Evolutionary conservation across 1,140 invertebrate species (phyloP), one percentile per base, ranked within the genome.

Genomic region (Sinonovacula constricta): DNA sequence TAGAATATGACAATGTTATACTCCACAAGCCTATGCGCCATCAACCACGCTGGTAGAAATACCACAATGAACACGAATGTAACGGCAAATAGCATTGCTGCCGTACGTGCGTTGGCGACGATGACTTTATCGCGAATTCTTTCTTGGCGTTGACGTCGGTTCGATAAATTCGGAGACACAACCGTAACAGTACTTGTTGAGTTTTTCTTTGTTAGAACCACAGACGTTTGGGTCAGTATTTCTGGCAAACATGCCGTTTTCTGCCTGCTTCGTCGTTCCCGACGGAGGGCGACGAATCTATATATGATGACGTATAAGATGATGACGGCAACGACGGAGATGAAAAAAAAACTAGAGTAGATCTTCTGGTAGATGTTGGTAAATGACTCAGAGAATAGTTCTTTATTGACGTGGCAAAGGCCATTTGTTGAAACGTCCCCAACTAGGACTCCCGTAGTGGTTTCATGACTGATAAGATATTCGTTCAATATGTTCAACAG

Each of bases 11-110:
- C 63, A 24, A 80, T 82, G 62, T 84, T 82, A 51, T 78, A 79
- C 26, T 53, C 30, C 34, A 83, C 66, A 22, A 83, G 7, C 18
- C 39, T 18, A 10, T 45, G 39, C 7, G 39, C 39, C 39, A 45
- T 45, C 39, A 45, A 18, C 77, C 80, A 83, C n/a, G 81, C 82
- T 2, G 89, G 89, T 14, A 87, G 75, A 71, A 88, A 90, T 18
- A 84, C 86, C 14, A 90, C 75, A 14, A 88, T 81, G 72, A 88
- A 90, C 12, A 87, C 85, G 7, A 87, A 54, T 12, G 88, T 90
- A 1, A 90, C 89, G n/a, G 88, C 87, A 81, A 88, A 89, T 33
- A 89, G 69, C 86, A 88, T 89, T 0, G 79, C 65, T 0, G 88
- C 88, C 53, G 87, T 88, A 49, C 82, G 71, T 36, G 88, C 83